phyloP scores from a whole-genome alignment of 2,888 invertebrate genomes.

The Xanthorhoe designata region DNA sequence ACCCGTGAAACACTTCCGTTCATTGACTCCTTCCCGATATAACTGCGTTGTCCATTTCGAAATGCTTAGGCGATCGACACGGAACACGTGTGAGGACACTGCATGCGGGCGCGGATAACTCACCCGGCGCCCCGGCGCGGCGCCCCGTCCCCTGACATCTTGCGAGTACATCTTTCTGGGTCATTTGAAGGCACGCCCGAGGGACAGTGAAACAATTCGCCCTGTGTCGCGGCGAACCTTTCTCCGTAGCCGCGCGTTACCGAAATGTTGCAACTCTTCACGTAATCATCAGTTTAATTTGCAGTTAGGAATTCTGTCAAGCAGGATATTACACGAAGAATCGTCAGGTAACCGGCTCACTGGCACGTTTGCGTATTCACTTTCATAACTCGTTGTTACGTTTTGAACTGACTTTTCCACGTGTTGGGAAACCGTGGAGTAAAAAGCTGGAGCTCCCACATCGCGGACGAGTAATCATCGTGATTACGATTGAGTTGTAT shows the following conservation, averaged over 20 bases:
- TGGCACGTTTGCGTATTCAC: constrained; percentile 74
- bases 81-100: constrained; percentile 60
- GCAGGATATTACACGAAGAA: constrained; percentile 72
- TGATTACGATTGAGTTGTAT: constrained; percentile 63
- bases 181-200: constrained; percentile 61
- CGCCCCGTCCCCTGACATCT: constrained; percentile 41
- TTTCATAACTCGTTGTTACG: constrained; percentile 83
- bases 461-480: constrained; percentile 72
- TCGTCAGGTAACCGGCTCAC: constrained; percentile 62
- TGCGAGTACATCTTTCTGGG: constrained; percentile 65
- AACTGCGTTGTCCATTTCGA: constrained; percentile 75
- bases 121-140: constrained; percentile 36
- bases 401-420: constrained; percentile 76
- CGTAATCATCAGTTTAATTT: constrained; percentile 53
- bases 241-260: constrained; percentile 29
- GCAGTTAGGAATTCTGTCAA: constrained; percentile 63
- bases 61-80: constrained; percentile 67
- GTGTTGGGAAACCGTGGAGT: constrained; percentile 72
- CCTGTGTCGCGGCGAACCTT: constrained; percentile 48
- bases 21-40: constrained; percentile 84
- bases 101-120: constrained; percentile 44
- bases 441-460: constrained; percentile 81
- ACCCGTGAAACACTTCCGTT: constrained; percentile 84
- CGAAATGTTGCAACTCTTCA: constrained; percentile 54
- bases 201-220: constrained; percentile 46